Conservation (phyloP, 30 jellyfish, hydroid and myxozoan genomes). For the Hydractinia symbiolongicarpus region DNA sequence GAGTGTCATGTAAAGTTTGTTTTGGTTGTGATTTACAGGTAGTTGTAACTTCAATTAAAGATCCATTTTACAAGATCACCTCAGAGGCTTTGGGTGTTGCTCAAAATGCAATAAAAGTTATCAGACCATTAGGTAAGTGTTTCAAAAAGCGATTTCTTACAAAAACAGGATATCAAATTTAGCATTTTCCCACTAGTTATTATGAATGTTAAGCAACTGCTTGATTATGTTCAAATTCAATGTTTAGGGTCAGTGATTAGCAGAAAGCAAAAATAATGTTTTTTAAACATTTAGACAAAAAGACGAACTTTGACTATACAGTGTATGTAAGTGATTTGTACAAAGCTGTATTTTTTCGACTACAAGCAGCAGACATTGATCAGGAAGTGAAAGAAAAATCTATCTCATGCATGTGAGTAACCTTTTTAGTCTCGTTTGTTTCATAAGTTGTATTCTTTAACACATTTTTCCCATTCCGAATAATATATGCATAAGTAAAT, state of each 20-base stretch:
- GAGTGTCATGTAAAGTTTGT: not conserved
- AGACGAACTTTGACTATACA: conserved; percentile 26
- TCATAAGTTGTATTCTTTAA: not conserved
- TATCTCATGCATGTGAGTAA: conserved; percentile 83
- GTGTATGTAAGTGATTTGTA: conserved; percentile 57
- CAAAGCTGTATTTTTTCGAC: conserved; percentile 66
- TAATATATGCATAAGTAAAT: not conserved
- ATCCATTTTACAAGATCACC: conserved; percentile 84
- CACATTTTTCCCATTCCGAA: not conserved
- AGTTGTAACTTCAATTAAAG: conserved; percentile 68
- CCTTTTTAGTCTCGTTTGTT: no score
- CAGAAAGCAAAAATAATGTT: not conserved
- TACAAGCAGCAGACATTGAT: conserved; percentile 91
- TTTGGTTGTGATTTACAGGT: conserved; percentile 28
- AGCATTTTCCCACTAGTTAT: no score
- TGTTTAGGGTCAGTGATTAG: not conserved
- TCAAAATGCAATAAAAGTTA: conserved; percentile 66
- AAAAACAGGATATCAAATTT: no score
- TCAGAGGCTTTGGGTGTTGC: conserved; percentile 86
- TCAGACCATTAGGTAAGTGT: conserved; percentile 61
- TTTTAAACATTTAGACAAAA: not conserved
- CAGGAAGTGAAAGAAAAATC: conserved; percentile 92
- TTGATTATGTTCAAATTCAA: not conserved
- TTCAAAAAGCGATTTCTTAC: not conserved
- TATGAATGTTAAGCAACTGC: not conserved